Evolutionary conservation across 2,888 invertebrate species (phyloP), one percentile per base, ranked within the genome.

Genomic region (Apodemia mormo): DNA sequence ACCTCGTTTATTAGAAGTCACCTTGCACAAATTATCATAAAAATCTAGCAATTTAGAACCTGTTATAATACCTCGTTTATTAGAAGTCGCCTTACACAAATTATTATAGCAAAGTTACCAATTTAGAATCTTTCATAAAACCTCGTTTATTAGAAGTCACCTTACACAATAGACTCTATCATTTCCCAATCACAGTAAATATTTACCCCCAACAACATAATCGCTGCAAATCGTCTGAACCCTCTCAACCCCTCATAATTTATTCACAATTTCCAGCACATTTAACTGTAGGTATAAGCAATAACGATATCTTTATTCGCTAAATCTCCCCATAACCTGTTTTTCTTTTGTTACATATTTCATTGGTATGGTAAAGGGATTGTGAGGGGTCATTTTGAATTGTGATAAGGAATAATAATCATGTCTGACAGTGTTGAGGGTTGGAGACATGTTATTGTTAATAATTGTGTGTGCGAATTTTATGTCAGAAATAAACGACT

Each of bases 311-410:
- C 80, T 79, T 79, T 82, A 85, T 86, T 85, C 81, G 82, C 81
- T 79, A 80, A 80, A 81, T 86, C 85, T 78, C 81, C 69, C 69
- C 73, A 74, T 79, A 85, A 87, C 88, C 83, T 83, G 88, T n/a
- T 85, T 86, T 79, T 79, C 76, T 79, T 81, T 90, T 90, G 90
- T 88, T 88, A 83, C 82, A 89, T 88, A 87, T 90, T 89, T 86
- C 86, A 90, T 87, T 85, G 86, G 84, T 81, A 81, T 82, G 73
- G 78, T 79, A 79, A 80, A 83, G 82, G 85, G 84, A 82, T 83
- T 85, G 81, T 76, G 82, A 82, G 79, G 89, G 89, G 86, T 85
- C 82, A 82, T 78, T 80, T 67, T 74, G 78, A 80, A 82, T 83
- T 83, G 75, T 74, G 74, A 78, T 80, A 81, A 70, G 79, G 79